phyloP scores from a whole-genome alignment of 2,888 invertebrate genomes.

The Sphinx pinastri region DNA sequence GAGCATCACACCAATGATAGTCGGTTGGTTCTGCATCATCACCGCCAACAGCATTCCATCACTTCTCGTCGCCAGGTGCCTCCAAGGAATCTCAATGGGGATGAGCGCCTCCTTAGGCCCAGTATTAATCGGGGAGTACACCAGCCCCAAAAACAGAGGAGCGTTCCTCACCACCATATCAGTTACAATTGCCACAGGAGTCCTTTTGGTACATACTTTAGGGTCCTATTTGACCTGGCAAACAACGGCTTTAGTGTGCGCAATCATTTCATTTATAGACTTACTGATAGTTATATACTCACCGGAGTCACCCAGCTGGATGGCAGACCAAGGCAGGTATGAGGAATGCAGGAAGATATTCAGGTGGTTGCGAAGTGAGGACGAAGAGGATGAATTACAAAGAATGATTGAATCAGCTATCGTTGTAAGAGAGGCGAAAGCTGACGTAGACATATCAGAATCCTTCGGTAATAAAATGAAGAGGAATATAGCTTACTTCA shows the following conservation, averaged over 20 bases:
- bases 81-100: constrained; percentile 75
- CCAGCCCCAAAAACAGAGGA: constrained; percentile 83
- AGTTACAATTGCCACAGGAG: constrained; percentile 81
- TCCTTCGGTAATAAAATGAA: constrained; percentile 37
- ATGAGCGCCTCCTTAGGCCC: constrained; percentile 70
- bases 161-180: constrained; percentile 82
- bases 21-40: constrained; percentile 79
- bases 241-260: constrained; percentile 73
- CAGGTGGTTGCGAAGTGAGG: constrained; percentile 79
- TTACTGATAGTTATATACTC: constrained; percentile 60
- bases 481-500: constrained; percentile 40
- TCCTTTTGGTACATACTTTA: constrained; percentile 82
- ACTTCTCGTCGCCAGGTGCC: constrained; percentile 53
- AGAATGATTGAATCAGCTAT: constrained; percentile 46
- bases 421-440: constrained; percentile 41
- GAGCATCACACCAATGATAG: constrained; percentile 66
- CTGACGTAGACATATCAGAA: constrained; percentile 36
- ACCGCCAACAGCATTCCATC: constrained; percentile 56
- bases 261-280: constrained; percentile 67
- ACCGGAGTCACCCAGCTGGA: constrained; percentile 86
- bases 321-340: constrained; percentile 79
- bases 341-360: constrained; percentile 80
- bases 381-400: constrained; percentile 57
- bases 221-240: constrained; percentile 84
- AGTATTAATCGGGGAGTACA: constrained; percentile 79